Base-by-base conservation (phyloP, 2,888 invertebrate species). In the Leptopterna dolabrata region DNA sequence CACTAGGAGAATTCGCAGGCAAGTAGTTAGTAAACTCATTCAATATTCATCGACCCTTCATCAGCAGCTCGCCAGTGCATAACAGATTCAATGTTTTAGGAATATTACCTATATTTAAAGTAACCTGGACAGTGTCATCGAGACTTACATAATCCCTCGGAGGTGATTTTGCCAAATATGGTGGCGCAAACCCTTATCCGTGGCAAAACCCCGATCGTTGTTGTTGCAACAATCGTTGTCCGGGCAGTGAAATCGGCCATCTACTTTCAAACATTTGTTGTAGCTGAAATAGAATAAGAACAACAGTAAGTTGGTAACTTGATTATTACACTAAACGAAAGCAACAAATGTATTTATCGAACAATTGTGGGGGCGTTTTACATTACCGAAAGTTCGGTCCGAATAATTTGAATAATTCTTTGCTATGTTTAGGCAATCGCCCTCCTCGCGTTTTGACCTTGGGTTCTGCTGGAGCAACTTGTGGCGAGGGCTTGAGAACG, bases 221-320 rank as follows among this genome's bases (percentile, higher is more conserved):
- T 82, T 55, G 47, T 80, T 29, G 47, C 24, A 9, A 41, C 82
- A 82, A 9, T 55, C 55, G 0, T 63, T 41, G 19, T 82, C 82
- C 14, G 82, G 82, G n/a, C 82, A 82, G 27, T 82, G 82, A 19
- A 19, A 83, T 13, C 83, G 63, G 41, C 83, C 83, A 19, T 83
- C 83, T 7, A 63, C 41, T 71, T 83, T 83, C 19, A 83, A 30
- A 27, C 83, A 83, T 19, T 43, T 55, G 0, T 63, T 45, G 27
- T 83, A 83, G 36, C 83, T 83, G 83, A 24, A 83, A 63, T 19
- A 13, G 45, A 24, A 27, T 13, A 27, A 82, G 13, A 2, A 19
- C n/a, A n/a, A n/a, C n/a, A n/a, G n/a, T n/a, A n/a, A n/a, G n/a
- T n/a, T n/a, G n/a, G n/a, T n/a, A n/a, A n/a, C 6, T 13, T 13